phyloP scores from a whole-genome alignment of 1,140 invertebrate species.

The Copidosoma floridanum region DNA sequence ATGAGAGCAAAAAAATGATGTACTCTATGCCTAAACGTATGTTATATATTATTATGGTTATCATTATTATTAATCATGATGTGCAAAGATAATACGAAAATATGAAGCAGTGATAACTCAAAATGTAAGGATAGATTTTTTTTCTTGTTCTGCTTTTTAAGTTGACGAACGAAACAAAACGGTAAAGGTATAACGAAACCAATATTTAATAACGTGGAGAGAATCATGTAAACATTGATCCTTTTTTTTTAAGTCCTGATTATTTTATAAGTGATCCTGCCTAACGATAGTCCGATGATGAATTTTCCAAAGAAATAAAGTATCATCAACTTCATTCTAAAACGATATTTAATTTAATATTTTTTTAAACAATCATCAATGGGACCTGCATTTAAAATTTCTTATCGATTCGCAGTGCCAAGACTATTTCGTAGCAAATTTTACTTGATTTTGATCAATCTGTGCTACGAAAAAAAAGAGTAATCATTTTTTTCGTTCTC shows the following conservation, averaged over 20 bases:
- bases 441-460: conserved; percentile 11
- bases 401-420: conserved; percentile 11
- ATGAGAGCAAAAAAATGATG: conserved; percentile 32
- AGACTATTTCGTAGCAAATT: conserved; percentile 11
- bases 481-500: conserved; percentile 1
- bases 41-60: conserved; percentile 16
- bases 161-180: no score
- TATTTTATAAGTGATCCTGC: conserved; percentile 3
- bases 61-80: no score
- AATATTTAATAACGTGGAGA: no score
- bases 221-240: no score
- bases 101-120: not conserved
- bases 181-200: no score
- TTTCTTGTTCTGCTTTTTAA: conserved; percentile 3
- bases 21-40: conserved; percentile 18
- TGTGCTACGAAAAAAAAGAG: conserved; percentile 4
- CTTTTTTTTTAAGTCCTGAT: no score
- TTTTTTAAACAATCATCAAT: not conserved
- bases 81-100: conserved; percentile 15
- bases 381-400: conserved; percentile 21
- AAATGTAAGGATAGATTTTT: not conserved
- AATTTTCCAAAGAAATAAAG: not conserved
- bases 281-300: conserved; percentile 13
- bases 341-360: no score
- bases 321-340: not conserved